Conservation (phyloP, 2,888 invertebrate genomes). For the Bruchidius siliquastri region DNA sequence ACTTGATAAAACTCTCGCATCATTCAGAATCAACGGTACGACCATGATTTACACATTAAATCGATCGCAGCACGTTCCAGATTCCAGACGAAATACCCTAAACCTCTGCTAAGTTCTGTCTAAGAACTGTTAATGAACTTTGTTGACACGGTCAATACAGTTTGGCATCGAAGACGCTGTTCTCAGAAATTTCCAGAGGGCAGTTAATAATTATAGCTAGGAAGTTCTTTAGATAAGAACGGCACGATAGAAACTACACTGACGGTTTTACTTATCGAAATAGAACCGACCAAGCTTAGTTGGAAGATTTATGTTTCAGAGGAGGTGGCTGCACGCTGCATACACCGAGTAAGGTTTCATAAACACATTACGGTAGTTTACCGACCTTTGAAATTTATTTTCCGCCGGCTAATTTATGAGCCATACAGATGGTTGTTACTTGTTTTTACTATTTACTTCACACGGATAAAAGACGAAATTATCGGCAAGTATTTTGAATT, state of each 20-base stretch:
- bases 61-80: too few relatives aligned
- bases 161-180: conserved; percentile 10
- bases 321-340: not conserved
- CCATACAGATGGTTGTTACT: not conserved
- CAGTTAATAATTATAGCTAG: conserved; percentile 17
- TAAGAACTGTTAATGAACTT: too few relatives aligned
- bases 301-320: not conserved
- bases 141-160: not conserved
- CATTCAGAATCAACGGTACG: too few relatives aligned
- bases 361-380: not conserved
- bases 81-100: too few relatives aligned
- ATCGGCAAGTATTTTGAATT: too few relatives aligned
- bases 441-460: too few relatives aligned
- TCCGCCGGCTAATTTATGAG: not conserved
- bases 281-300: not conserved
- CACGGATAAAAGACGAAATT: too few relatives aligned
- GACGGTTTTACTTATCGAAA: conserved; percentile 6
- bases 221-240: not conserved
- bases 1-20: too few relatives aligned
- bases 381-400: not conserved
- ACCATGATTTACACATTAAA: too few relatives aligned
- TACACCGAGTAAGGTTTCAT: not conserved
- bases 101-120: too few relatives aligned
- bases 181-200: conserved; percentile 11
- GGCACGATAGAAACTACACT: not conserved